Percentiles rank a stretch among this genome's conserved stretches.
phyloP scores from a whole-genome alignment of 2,113 vertebrate genomes.

The Gyps fulvus region DNA sequence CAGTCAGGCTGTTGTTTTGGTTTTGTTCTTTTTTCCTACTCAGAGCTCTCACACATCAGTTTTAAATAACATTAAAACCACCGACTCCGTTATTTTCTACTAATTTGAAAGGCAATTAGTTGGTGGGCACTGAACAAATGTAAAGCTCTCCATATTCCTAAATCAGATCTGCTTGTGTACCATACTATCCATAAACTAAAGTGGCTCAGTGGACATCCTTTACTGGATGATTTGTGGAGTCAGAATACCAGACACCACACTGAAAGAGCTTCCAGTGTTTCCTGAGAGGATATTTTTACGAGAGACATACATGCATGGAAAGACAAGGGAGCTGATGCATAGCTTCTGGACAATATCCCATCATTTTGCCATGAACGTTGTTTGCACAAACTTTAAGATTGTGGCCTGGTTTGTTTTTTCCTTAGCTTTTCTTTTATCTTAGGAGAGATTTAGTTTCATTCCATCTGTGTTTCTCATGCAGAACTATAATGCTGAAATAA shows the following conservation, averaged over 20 bases:
- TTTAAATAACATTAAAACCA: slow-evolving; percentile 18
- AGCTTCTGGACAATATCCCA: not conserved
- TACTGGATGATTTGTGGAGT: not conserved
- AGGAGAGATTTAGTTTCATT: not conserved
- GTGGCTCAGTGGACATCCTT: not conserved
- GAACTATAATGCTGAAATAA: not conserved
- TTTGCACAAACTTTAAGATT: not conserved
- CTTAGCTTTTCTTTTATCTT: not conserved
- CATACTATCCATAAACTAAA: not conserved
- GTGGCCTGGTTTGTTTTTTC: not conserved
- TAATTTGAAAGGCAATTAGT: not conserved
- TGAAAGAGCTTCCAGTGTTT: not conserved
- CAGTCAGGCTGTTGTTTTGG: not conserved
- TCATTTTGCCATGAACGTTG: not conserved
- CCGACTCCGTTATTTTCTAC: not conserved
- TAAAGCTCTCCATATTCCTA: not conserved
- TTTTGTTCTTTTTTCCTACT: not conserved
- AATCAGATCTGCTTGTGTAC: not conserved
- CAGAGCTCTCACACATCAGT: not conserved
- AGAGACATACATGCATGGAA: not conserved
- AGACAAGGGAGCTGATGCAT: not conserved
- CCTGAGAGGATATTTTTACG: not conserved
- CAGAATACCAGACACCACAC: not conserved
- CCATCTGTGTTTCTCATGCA: not conserved
- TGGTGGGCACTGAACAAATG: not conserved